Evolutionary conservation across 2,113 vertebrate species (phyloP).

Genomic region (Cavia porcellus): DNA sequence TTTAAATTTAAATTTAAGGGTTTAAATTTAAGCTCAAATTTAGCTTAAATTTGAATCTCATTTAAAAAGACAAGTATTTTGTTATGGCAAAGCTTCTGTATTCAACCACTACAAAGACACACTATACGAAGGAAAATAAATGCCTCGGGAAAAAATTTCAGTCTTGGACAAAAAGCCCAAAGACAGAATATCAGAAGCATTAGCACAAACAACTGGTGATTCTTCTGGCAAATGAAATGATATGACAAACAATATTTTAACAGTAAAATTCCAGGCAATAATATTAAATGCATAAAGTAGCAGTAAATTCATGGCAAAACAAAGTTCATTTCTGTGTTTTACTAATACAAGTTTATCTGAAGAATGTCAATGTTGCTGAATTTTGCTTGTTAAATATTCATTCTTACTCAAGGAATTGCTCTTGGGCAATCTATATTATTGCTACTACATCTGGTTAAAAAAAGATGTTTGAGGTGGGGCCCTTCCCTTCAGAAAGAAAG

Average conservation of each 20-base stretch:
- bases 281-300: conserved; percentile 2
- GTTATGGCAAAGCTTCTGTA: neutral
- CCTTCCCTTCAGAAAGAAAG: conserved; percentile 37
- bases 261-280: conserved; percentile 2
- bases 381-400: conserved; percentile 34
- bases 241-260: neutral
- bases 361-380: neutral
- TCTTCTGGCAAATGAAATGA: conserved; percentile 45
- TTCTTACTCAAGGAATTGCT: conserved; percentile 6
- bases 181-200: neutral
- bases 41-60: neutral
- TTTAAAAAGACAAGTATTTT: neutral
- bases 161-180: neutral
- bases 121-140: neutral
- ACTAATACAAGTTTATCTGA: neutral
- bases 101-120: neutral
- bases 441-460: neutral
- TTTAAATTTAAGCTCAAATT: no score
- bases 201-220: neutral
- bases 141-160: conserved; percentile 28
- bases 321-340: conserved; percentile 25
- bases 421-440: neutral
- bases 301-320: conserved; percentile 22
- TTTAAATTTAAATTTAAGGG: no score
- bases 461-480: neutral